Base-by-base conservation (phyloP, 2,113 vertebrate genomes). In the Thamnophis sirtalis region DNA sequence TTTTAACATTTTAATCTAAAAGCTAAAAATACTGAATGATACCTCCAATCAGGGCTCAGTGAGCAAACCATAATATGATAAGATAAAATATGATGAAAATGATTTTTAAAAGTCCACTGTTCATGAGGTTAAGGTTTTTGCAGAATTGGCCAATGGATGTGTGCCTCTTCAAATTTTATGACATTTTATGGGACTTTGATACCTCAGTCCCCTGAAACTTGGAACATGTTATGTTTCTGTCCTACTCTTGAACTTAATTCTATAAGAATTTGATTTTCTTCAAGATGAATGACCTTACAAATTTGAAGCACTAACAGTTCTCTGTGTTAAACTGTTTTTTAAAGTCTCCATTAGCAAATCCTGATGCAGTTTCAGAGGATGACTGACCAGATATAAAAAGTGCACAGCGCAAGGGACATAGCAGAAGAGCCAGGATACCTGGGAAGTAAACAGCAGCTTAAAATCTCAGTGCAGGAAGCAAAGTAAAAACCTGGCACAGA, bases 371-470 rank as follows among this genome's bases (percentile, higher is more conserved):
- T 90, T 48, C 85, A 63, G 0, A 58, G 17, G 50, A 88, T 80
- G 56, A 84, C 54, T 84, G 80, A 87, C n/a, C 84, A 49, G 48
- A 87, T 84, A 54, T 93, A 54, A 91, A 90, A 92, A 22, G 9
- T 94, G 89, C 92, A 73, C 84, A 89, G 63, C 55, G 93, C 84
- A 84, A 48, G 86, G 53, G 49, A 26, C 51, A 0, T 0, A 94
- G 56, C 90, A 93, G 95, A 95, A 95, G 94, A 89, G 43, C 50
- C 80, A 88, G 93, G 94, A 91, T 94, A 95, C 93, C 95, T 96
- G 95, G 90, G 93, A 96, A 92, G 94, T 0, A 97, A 95, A 91
- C 93, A 96, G 89, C 93, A 95, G 73, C 95, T 95, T 96, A 96
- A 96, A 94, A 94, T 92, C 84, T 95, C 90, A 88, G 33, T 93